Base-by-base conservation (phyloP, 2,888 invertebrate species). In the Drosophila nigritarsus region DNA sequence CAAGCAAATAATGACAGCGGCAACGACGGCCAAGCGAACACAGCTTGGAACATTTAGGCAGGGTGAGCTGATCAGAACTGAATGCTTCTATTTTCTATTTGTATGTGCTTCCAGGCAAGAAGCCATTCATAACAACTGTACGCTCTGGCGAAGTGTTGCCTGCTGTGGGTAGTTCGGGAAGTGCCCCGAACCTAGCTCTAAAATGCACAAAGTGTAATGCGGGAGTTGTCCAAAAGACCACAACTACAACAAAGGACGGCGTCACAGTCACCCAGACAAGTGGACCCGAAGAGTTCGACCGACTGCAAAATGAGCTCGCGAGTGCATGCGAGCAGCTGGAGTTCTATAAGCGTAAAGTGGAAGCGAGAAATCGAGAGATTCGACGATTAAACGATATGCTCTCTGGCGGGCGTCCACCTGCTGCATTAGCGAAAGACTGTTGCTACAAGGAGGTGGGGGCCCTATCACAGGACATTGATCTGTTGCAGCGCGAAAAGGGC, bases 341-440 rank as follows among this genome's bases (percentile, higher is more conserved):
- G 53, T 91, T 92, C 51, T 92, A 93, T 72, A 93, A 93, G 73
- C 92, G 92, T 49, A 94, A 94, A 88, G 94, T 92, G 36, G 93
- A 93, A 66, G 82, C 92, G 0, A 84, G 93, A 0, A 96, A 97
- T 82, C 95, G 95, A 88, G 97, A 97, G 94, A 96, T 97, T 82
- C 91, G 94, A 38, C 94, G 97, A 50, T 92, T 97, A 20, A 95
- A 95, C 87, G 94, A 95, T 73, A 93, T 96, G 90, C 92, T 96
- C n/a, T 94, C 95, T 91, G 96, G 96, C 55, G 97, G 96, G 2
- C 94, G 96, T 75, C 95, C 96, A 0, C 88, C 95, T 13, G 92
- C 93, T 58, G 95, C 95, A 2, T 91, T 96, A 42, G 95, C 93
- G 61, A 95, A 94, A 90, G 96, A 96, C 82, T 96, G 95, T 88